These are phyloP conservation scores for Rhopalosiphum nymphaeae DNA, from an alignment of 2,888 invertebrate genomes.

Conservation along the genomic window DNA sequence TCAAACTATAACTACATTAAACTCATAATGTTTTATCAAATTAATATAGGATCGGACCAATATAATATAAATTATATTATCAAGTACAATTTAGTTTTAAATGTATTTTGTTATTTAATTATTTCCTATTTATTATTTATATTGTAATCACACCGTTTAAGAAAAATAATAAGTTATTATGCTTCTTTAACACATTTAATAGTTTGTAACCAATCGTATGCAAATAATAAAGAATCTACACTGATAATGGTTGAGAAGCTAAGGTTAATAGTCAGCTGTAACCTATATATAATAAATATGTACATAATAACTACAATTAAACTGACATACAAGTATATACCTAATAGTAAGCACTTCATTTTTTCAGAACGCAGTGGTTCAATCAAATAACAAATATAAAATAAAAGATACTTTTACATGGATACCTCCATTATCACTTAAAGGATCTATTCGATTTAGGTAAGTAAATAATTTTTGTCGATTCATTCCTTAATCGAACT, in stretches of 20 bases:
- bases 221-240: neutral
- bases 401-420: neutral
- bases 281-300: neutral
- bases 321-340: neutral
- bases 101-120: neutral
- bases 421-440: conserved; percentile 35
- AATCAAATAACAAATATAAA: conserved; percentile 42
- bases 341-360: neutral
- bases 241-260: neutral
- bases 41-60: neutral
- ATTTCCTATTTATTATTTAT: neutral
- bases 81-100: neutral
- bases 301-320: neutral
- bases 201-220: neutral
- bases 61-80: neutral
- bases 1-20: neutral
- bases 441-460: conserved; percentile 29
- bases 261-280: neutral
- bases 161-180: neutral
- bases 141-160: neutral
- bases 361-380: conserved; percentile 53
- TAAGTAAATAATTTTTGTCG: neutral
- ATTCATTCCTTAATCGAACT: neutral
- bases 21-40: neutral
- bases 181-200: neutral